These are phyloP conservation scores for Allophyes oxyacanthae DNA, from an alignment of 2,888 invertebrate genomes.

Conservation along the genomic window DNA sequence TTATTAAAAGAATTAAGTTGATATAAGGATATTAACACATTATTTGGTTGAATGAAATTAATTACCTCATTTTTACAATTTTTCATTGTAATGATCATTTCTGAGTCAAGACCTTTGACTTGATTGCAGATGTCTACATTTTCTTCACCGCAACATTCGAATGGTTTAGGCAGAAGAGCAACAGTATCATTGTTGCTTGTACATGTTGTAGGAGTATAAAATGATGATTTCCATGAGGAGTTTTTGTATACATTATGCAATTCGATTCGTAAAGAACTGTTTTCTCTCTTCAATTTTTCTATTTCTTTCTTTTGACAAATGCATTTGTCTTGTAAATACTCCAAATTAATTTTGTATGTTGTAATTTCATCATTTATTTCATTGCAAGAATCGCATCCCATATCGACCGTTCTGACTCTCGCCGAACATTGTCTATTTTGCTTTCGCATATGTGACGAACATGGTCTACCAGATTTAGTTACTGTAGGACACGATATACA, in stretches of 20 bases:
- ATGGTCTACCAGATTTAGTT: slow-evolving; percentile 19
- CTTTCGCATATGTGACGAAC: slow-evolving; percentile 45
- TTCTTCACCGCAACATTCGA: slow-evolving; percentile 64
- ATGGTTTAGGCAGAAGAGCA: slow-evolving; percentile 64
- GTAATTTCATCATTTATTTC: slow-evolving; percentile 54
- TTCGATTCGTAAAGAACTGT: slow-evolving; percentile 70
- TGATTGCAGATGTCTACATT: slow-evolving; percentile 22
- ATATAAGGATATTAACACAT: background rate
- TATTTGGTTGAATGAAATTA: background rate
- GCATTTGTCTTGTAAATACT: slow-evolving; percentile 66
- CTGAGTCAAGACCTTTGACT: slow-evolving; percentile 73
- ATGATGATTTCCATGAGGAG: slow-evolving; percentile 53
- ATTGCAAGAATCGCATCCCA: slow-evolving; percentile 62
- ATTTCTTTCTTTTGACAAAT: slow-evolving; percentile 71
- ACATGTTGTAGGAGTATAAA: slow-evolving; percentile 35
- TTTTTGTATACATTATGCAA: slow-evolving; percentile 67
- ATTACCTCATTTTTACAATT: slow-evolving; percentile 77
- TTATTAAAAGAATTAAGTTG: background rate
- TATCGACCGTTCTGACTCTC: slow-evolving; percentile 61
- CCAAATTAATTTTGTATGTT: slow-evolving; percentile 61
- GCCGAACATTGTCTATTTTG: slow-evolving; percentile 61
- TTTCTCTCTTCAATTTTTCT: slow-evolving; percentile 71
- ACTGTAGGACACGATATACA: slow-evolving; percentile 30
- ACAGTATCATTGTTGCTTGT: slow-evolving; percentile 41
- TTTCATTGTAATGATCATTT: slow-evolving; percentile 84